Evolutionary conservation across 2,888 invertebrate genomes (phyloP), one percentile per base, ranked within the genome.

Genomic region (Dynastes grantii): DNA sequence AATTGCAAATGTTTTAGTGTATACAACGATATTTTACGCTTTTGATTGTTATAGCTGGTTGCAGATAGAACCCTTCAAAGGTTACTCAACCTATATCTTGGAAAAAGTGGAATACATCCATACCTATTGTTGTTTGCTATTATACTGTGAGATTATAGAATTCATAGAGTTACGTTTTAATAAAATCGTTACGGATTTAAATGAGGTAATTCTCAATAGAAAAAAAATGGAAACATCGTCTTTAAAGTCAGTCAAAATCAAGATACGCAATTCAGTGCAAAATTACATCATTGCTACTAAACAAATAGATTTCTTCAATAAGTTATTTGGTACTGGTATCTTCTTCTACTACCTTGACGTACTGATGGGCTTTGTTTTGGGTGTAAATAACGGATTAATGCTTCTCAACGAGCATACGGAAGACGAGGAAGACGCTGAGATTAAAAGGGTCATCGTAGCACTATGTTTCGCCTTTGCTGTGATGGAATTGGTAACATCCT

Each of bases 41-140:
- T 40, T 71, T 49, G 71, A 71, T 32, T 71, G 58, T 37, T 71
- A 71, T 37, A 37, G 55, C 16, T 71, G 71, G 71, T n/a, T 71
- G 13, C 37, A 37, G 29, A 71, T 71, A 2, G 71, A 71, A 16
- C 37, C 71, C 1, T 55, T 71, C 16, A 5, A 8, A 27, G 71
- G 16, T 2, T 71, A 71, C 55, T 29, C 71, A 1, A 58, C 71
- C 16, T 71, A 71, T n/a, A 40, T 71, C 32, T 1, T 71, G 2
- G 71, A 71, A n/a, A 71, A 71, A 58, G 1, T 55, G 1, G 71
- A 71, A 55, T 55, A 37, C 37, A 32, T 71, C n/a, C 40, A 71
- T 37, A 32, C 49, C 3, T 55, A 58, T n/a, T 71, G 71, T 11
- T 32, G 32, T 5, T 16, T 71, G 55, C 13, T 71, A 8, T 37